A percentile compares a stretch with the other conserved stretches of the same genome.
Conservation (phyloP, 1,140 invertebrate genomes). For the Venustaconcha ellipsiformis region DNA sequence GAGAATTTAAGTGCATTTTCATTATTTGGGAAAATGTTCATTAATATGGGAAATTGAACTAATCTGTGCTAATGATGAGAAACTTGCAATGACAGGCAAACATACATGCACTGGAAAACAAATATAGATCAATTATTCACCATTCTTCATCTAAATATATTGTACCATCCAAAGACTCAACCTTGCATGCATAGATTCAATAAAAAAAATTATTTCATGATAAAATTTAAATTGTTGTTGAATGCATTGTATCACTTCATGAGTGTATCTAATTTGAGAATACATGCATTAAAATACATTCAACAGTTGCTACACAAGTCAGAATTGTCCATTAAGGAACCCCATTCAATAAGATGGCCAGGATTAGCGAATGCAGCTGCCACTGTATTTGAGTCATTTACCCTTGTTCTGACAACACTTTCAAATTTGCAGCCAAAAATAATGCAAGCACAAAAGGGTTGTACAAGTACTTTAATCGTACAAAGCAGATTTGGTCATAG, state of each 20-base stretch:
- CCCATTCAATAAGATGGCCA: conserved; percentile 7
- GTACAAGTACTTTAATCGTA: conserved; percentile 11
- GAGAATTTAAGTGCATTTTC: too few species aligned
- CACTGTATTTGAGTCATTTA: not conserved
- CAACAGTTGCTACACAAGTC: conserved; percentile 7
- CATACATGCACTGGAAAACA: not conserved
- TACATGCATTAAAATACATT: conserved; percentile 15
- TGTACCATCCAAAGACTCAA: not conserved
- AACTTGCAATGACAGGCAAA: not conserved
- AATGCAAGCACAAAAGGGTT: conserved; percentile 7
- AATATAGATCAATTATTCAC: not conserved
- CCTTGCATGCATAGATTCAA: not conserved
- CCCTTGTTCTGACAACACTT: conserved; percentile 7
- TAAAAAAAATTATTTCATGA: conserved; percentile 19
- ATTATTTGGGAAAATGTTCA: not conserved
- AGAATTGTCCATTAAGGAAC: conserved; percentile 5
- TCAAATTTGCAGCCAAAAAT: conserved; percentile 8
- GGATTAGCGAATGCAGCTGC: conserved; percentile 6
- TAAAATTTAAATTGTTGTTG: conserved; percentile 14
- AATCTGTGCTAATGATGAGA: not conserved
- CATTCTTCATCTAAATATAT: conserved; percentile 1
- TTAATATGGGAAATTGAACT: conserved; percentile 4
- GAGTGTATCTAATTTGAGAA: conserved; percentile 7
- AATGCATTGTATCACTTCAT: conserved; percentile 10
- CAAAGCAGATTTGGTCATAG: conserved; percentile 11